Conservation (phyloP, 2,888 invertebrate genomes). For the Autographa gamma region DNA sequence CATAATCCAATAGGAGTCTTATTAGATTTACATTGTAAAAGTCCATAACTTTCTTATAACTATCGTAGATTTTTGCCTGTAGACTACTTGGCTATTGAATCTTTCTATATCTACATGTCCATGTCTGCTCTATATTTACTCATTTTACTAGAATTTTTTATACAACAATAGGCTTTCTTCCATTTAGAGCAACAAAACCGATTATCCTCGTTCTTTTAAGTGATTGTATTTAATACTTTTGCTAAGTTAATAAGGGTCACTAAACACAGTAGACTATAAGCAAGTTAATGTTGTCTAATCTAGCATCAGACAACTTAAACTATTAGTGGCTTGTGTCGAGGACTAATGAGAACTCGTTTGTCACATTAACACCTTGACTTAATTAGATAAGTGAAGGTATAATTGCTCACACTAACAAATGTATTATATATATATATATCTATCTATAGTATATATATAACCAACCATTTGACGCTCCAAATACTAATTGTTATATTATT, state of each 20-base stretch:
- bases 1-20: slow-evolving; percentile 18
- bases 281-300: not conserved
- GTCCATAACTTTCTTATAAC: too few species aligned
- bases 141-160: too few species aligned
- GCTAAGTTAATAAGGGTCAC: slow-evolving; percentile 10
- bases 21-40: slow-evolving; percentile 1
- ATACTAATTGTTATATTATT: not conserved
- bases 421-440: too few species aligned
- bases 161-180: too few species aligned
- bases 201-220: too few species aligned
- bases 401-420: not conserved
- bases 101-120: too few species aligned
- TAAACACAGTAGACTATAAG: not conserved
- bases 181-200: too few species aligned
- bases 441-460: too few species aligned
- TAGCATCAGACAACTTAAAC: not conserved
- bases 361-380: not conserved
- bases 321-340: not conserved
- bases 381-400: not conserved
- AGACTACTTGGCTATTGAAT: too few species aligned
- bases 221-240: too few species aligned
- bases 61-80: too few species aligned
- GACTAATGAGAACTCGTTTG: not conserved
- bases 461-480: not conserved
- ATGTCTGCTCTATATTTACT: too few species aligned